Evolutionary conservation across 2,888 invertebrate genomes (phyloP).

Genomic region (Drosophila melanocephala): DNA sequence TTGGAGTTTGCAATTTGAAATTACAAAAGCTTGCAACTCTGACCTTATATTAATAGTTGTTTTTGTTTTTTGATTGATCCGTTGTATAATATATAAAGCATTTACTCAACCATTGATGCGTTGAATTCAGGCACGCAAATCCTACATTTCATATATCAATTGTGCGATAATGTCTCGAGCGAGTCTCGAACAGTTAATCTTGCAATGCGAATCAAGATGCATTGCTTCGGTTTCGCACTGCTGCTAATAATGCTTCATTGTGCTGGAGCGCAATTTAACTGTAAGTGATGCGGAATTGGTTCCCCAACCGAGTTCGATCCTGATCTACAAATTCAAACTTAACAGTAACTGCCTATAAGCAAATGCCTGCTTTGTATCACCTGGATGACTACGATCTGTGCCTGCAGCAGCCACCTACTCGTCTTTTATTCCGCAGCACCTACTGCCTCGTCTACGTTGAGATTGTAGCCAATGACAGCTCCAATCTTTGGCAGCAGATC

Average conservation of each 20-base stretch:
- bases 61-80: conserved; percentile 47
- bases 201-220: conserved; percentile 41
- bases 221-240: neutral
- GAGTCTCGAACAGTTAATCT: conserved; percentile 44
- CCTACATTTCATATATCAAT: conserved; percentile 24
- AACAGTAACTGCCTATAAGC: conserved; percentile 70
- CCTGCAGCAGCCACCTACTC: conserved; percentile 86
- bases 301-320: too few relatives aligned
- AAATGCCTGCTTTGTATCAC: conserved; percentile 76
- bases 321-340: neutral
- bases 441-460: conserved; percentile 82
- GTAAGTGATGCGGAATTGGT: conserved; percentile 43
- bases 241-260: conserved; percentile 21
- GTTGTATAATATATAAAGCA: conserved; percentile 40
- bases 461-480: conserved; percentile 71
- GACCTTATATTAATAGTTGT: conserved; percentile 5
- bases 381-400: conserved; percentile 83
- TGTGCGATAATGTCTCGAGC: conserved; percentile 10
- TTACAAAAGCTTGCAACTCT: neutral
- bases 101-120: conserved; percentile 58
- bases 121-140: conserved; percentile 49
- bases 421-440: conserved; percentile 37
- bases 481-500: conserved; percentile 76
- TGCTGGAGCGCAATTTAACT: conserved; percentile 48
- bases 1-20: neutral